Conservation (phyloP, 2,888 invertebrate genomes). For the Tetropium fuscum region DNA sequence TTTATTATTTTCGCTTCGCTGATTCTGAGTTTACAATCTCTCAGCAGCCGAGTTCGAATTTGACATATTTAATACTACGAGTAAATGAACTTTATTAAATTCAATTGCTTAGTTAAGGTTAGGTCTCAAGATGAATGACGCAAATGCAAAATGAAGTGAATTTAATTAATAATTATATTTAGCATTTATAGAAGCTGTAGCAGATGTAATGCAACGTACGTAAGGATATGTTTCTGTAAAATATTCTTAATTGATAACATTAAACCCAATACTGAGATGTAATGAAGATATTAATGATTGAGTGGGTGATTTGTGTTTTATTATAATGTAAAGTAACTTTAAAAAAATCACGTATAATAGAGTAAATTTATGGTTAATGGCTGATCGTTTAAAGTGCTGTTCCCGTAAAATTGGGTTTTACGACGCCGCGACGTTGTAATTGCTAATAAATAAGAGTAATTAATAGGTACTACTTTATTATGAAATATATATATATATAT, state of each 20-base stretch:
- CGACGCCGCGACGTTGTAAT: not conserved
- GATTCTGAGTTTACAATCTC: too few species aligned
- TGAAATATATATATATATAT: too few species aligned
- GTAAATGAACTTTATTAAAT: not conserved
- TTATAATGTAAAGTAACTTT: constrained; percentile 2
- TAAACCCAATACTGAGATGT: not conserved
- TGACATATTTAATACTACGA: too few species aligned
- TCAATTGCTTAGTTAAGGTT: not conserved
- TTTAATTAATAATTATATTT: constrained; percentile 2
- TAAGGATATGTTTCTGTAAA: not conserved
- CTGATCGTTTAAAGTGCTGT: constrained; percentile 3
- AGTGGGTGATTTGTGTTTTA: constrained; percentile 12
- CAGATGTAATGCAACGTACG: not conserved
- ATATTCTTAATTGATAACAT: constrained; percentile 3
- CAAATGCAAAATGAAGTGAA: not conserved
- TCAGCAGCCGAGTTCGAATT: too few species aligned
- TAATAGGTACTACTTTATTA: constrained; percentile 1
- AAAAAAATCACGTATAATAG: constrained; percentile 15
- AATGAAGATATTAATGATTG: constrained; percentile 16
- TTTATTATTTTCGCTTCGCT: too few species aligned
- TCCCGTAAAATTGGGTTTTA: constrained; percentile 10
- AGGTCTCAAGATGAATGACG: not conserved
- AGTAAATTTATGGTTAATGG: constrained; percentile 7
- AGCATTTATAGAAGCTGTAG: not conserved
- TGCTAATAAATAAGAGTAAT: not conserved